These are phyloP conservation scores for Paradoxurus hermaphroditus DNA, from an alignment of 2,113 vertebrate species.

Conservation along the genomic window DNA sequence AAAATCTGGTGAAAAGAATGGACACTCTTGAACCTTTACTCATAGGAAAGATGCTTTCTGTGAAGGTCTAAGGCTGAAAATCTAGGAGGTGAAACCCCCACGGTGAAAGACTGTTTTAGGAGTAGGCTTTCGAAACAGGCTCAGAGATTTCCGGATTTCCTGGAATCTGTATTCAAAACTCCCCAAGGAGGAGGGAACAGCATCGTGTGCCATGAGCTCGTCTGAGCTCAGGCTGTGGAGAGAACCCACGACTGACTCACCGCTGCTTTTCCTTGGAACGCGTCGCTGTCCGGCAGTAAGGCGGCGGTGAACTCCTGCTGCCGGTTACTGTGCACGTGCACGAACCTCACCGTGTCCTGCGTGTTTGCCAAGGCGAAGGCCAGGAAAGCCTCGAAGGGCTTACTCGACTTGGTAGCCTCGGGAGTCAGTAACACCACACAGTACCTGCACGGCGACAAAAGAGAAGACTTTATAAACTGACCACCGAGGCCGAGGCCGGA, in stretches of 20 bases:
- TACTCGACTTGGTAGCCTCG: conserved; percentile 83
- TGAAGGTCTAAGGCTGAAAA: background rate
- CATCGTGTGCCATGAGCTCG: background rate
- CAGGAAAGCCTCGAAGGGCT: conserved; percentile 89
- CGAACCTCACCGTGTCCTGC: conserved; percentile 91
- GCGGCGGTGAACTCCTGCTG: conserved; percentile 89
- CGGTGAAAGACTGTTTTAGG: background rate
- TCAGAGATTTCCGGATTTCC: background rate
- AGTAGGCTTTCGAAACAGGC: background rate
- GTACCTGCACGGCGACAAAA: conserved; percentile 81
- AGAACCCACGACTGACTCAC: conserved; percentile 75
- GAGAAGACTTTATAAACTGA: background rate
- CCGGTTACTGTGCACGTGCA: conserved; percentile 88
- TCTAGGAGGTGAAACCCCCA: background rate
- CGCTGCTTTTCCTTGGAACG: conserved; percentile 75
- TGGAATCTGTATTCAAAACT: background rate
- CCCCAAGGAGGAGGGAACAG: background rate
- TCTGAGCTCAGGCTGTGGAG: background rate
- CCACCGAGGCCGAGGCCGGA: rapidly evolving
- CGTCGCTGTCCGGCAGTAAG: conserved; percentile 85
- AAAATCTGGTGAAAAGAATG: background rate
- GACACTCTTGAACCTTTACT: background rate
- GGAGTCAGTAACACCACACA: conserved; percentile 91
- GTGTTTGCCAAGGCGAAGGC: conserved; percentile 91
- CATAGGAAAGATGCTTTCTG: background rate